Conservation (phyloP, 2,113 vertebrate genomes). For the Vidua macroura region DNA sequence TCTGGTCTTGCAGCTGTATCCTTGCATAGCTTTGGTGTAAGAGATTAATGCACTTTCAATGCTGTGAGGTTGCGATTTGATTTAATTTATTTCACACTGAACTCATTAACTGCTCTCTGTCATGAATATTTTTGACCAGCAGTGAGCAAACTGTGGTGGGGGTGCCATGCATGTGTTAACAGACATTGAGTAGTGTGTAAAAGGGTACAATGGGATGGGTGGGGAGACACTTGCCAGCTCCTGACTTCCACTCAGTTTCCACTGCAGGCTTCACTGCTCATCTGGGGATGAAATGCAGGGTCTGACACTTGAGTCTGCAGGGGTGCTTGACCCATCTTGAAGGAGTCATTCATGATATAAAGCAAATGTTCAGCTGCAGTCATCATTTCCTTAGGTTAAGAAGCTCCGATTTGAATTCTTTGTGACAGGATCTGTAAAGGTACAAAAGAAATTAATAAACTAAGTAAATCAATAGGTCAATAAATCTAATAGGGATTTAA, state of each 20-base stretch:
- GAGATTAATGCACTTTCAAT: not conserved
- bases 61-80: not conserved
- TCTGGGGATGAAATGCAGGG: not conserved
- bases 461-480: not conserved
- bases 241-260: not conserved
- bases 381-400: not conserved
- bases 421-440: not conserved
- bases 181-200: not conserved
- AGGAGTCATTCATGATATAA: not conserved
- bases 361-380: not conserved
- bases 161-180: not conserved
- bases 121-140: not conserved
- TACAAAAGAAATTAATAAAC: not conserved
- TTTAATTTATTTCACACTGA: not conserved
- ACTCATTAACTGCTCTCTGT: not conserved
- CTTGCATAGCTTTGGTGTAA: not conserved
- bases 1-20: not conserved
- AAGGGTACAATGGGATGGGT: not conserved
- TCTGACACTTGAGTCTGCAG: not conserved
- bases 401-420: not conserved
- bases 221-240: not conserved
- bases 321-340: not conserved
- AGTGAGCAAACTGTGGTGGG: not conserved
- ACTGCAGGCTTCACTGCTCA: not conserved
- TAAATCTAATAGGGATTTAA: conserved; percentile 22